Evolutionary conservation across 1,140 invertebrate genomes (phyloP), one percentile per base, ranked within the genome.

Genomic region (Nasonia vitripennis): DNA sequence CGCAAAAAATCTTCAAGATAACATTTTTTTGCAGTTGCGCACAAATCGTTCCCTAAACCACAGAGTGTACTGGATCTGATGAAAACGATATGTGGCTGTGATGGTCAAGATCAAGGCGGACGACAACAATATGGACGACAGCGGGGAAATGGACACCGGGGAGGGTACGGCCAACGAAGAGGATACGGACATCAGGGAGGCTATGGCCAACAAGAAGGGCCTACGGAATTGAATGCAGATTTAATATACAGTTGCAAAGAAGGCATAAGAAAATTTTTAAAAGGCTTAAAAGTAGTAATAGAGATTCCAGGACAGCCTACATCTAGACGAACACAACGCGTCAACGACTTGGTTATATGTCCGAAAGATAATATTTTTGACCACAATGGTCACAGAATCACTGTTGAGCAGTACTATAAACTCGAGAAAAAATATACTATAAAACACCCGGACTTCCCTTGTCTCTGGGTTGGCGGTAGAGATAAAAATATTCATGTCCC

Each of bases 1-100:
- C 1, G 5, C 2, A 37, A 55, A 17, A 55, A 55, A 55, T 55
- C 4, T 12, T 77, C 11, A 51, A 10, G 27, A 23, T 55, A 62
- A 62, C 5, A 37, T n/a, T 67, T 45, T 88, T 82, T 80, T 87
- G 83, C 89, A 95, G 95, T 96, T 70, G 94, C 95, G 0, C 95
- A 96, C 88, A 96, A 96, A 90, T 95, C 94, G 9, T 96, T 96
- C 87, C 95, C 95, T 0, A 94, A 87, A 20, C 55, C 89, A 2
- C 92, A 95, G 87, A 37, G 80, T 0, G 85, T 96, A 27, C 79
- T 95, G 10, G 89, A 94, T 5, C 90, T 93, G 2, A 87, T 92
- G 71, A 85, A 86, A 48, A 83, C 55, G 1, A 74, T 86, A 2
- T 86, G 85, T 34, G 31, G 55, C 10, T 31, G 27, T 12, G 4